A percentile compares a stretch with the other conserved stretches of the same genome.
Conservation (phyloP, 2,797 vertebrate species). For the Mallotus villosus region DNA sequence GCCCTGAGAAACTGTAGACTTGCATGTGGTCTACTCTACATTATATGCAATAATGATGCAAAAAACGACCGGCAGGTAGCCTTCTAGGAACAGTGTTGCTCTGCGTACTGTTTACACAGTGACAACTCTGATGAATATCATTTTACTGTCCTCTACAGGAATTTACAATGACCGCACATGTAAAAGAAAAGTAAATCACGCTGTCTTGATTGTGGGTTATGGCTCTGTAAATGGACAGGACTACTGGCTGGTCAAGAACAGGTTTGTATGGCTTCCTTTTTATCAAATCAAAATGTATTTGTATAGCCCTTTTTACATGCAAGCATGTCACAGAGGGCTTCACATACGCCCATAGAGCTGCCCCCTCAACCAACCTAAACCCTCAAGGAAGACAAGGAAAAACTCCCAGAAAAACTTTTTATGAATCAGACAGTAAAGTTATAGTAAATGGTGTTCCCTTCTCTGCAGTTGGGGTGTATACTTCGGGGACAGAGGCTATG, state of each 20-base stretch:
- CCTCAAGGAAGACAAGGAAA: too few relatives aligned
- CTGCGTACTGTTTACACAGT: background rate
- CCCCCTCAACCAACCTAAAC: too few relatives aligned
- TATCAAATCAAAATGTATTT: too few relatives aligned
- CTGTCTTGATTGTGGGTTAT: conserved; percentile 63
- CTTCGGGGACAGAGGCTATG: background rate
- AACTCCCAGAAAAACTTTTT: too few relatives aligned
- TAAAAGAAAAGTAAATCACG: conserved; percentile 57
- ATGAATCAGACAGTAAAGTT: too few relatives aligned
- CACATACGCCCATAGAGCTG: too few relatives aligned
- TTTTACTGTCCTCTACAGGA: conserved; percentile 35
- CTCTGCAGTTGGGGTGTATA: background rate
- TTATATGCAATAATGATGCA: background rate
- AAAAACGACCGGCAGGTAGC: background rate
- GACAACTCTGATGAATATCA: background rate
- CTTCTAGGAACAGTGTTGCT: background rate
- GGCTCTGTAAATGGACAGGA: conserved; percentile 50
- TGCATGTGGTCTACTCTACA: background rate
- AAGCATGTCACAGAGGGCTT: too few relatives aligned
- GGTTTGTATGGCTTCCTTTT: conserved; percentile 37
- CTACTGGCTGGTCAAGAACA: conserved; percentile 74
- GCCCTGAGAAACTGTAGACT: background rate
- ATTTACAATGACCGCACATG: conserved; percentile 63
- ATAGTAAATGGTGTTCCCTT: background rate
- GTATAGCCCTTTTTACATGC: too few relatives aligned